Conservation (phyloP, 1,140 invertebrate species). For the Vollenhovia emeryi region DNA sequence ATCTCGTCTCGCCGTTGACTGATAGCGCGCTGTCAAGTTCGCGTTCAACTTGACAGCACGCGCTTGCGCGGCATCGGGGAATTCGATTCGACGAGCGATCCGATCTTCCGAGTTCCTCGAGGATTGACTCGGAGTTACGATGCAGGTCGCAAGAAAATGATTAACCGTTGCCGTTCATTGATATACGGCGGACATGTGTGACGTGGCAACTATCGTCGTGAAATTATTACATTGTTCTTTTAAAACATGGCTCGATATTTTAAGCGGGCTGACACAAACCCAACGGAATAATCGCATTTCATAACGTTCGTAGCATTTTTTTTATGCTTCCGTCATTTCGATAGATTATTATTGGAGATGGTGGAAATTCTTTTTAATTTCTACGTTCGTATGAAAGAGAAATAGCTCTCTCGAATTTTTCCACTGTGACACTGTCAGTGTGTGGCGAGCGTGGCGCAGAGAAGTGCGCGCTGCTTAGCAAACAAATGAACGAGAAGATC, state of each 20-base stretch:
- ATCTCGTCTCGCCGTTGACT: conserved; percentile 32
- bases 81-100: conserved; percentile 38
- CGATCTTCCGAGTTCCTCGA: conserved; percentile 36
- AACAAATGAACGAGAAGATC: no score
- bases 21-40: conserved; percentile 53
- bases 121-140: not conserved
- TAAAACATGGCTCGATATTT: not conserved
- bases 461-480: no score
- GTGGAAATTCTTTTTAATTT: not conserved
- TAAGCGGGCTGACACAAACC: not conserved
- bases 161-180: conserved; percentile 33
- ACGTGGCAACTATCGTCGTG: not conserved
- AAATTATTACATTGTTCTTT: conserved; percentile 21
- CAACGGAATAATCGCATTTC: not conserved
- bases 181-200: not conserved
- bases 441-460: no score
- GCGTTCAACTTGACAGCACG: conserved; percentile 48
- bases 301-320: not conserved
- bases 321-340: not conserved
- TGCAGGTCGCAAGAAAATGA: conserved; percentile 32
- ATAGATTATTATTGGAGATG: not conserved
- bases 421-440: no score
- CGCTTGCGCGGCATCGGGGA: conserved; percentile 13
- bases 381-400: not conserved
- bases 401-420: no score